These are phyloP conservation scores for Trogon melanurus DNA, from an alignment of 2,113 vertebrate genomes.

Conservation along the genomic window DNA sequence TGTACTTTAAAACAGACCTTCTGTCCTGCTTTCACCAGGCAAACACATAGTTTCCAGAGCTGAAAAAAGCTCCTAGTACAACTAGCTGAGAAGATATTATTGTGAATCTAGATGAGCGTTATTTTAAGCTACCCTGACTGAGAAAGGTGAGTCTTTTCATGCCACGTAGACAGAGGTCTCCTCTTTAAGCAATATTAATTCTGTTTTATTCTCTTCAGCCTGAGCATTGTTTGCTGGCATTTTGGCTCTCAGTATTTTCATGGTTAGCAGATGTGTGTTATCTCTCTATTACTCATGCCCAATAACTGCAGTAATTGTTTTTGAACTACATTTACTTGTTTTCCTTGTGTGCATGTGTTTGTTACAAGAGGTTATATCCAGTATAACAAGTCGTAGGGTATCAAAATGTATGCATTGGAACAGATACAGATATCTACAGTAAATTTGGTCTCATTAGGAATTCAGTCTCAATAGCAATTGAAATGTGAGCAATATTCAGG, in stretches of 20 bases:
- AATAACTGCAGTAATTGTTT: background rate
- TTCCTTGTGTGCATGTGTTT: background rate
- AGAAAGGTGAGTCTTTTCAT: background rate
- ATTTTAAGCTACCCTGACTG: background rate
- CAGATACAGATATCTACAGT: fast-evolving
- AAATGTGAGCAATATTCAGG: background rate
- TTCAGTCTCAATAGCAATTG: background rate
- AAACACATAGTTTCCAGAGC: background rate
- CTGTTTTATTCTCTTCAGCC: background rate
- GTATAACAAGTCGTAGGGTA: background rate
- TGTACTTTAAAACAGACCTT: background rate
- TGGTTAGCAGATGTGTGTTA: background rate
- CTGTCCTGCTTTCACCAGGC: background rate
- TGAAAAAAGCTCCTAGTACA: background rate
- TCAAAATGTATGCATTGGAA: background rate
- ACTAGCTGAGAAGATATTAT: background rate
- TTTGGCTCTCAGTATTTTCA: background rate
- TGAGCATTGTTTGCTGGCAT: background rate
- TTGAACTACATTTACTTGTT: background rate
- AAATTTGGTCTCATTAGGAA: background rate
- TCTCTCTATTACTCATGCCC: background rate
- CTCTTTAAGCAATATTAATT: background rate
- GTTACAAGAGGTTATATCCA: background rate
- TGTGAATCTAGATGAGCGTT: background rate
- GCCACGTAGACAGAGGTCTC: background rate